Base-by-base conservation (phyloP, 1,140 invertebrate genomes). In the Drosophila prosaltans region DNA sequence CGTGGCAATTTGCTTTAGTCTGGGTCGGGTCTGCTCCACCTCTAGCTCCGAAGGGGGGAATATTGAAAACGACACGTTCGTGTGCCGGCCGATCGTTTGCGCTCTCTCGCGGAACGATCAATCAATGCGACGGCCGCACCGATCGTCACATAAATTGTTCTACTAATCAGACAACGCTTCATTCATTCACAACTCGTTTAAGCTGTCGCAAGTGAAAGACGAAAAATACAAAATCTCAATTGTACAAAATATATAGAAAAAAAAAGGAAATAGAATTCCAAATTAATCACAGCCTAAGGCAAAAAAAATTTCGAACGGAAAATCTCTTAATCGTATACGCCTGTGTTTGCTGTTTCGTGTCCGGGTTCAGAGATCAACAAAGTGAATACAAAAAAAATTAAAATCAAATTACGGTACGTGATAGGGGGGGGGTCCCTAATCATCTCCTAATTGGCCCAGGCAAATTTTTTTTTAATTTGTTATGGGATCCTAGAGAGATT, bases 151-250 rank as follows among this genome's bases (percentile, higher is more conserved):
- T 88, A 88, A 84, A 88, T 81, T 72, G 74, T 81, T 89, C 70
- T 67, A 81, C 68, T 88, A 78, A 89, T 80, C 80, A 68, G 64
- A 45, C 81, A 65, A 66, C 64, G 45, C 66, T 83, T 78, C 85
- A 88, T 89, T 88, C 84, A 88, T 88, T 88, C 80, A 88, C 84
- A 88, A 88, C 84, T 88, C 84, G 84, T 88, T 89, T 74, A 74
- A 65, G 67, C 57, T 68, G 77, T 73, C 84, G 80, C 70, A 83
- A 40, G 80, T 65, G 57, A 39, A 40, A 70, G 66, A 60, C 72
- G 43, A 57, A 57, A 41, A 65, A 41, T 7, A 36, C 32, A 36
- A 36, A 36, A 36, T 0, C 2, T 36, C 3, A 36, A 36, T 7
- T 36, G 32, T 36, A 36, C 3, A 36, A 36, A 36, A 30, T 30